Evolutionary conservation across 2,113 vertebrate species (phyloP).

Genomic region (Rhynchopsitta pachyrhyncha): DNA sequence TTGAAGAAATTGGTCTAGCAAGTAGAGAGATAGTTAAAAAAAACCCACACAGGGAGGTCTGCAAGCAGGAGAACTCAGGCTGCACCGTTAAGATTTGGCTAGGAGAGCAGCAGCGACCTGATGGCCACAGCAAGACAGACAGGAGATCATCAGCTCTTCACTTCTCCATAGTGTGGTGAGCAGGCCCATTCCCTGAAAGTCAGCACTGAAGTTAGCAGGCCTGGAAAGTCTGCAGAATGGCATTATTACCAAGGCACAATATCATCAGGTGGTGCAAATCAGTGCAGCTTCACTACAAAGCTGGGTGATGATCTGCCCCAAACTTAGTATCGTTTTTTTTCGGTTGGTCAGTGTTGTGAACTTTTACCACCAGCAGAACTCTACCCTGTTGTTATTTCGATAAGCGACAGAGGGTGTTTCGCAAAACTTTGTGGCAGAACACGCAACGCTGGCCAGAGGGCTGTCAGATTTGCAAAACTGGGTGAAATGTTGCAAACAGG

Average conservation of each 20-base stretch:
- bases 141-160: not conserved
- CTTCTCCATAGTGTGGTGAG: not conserved
- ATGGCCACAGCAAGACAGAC: not conserved
- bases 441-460: constrained; percentile 64
- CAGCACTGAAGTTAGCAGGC: not conserved
- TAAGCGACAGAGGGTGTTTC: constrained; percentile 62
- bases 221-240: not conserved
- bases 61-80: not conserved
- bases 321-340: not conserved
- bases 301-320: not conserved
- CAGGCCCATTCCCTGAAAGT: not conserved
- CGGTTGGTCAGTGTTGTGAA: constrained; percentile 16
- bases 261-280: not conserved
- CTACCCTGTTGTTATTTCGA: constrained; percentile 53
- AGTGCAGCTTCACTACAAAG: not conserved
- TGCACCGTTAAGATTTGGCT: not conserved
- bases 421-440: constrained; percentile 63
- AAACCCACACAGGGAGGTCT: not conserved
- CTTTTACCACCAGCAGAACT: constrained; percentile 67
- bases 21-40: not conserved
- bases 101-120: not conserved
- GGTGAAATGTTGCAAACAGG: constrained; percentile 71
- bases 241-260: not conserved
- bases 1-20: not conserved
- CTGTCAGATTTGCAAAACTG: constrained; percentile 70